Evolutionary conservation across 2,888 invertebrate genomes (phyloP), one percentile per base, ranked within the genome.

Genomic region (Polymixis flavicincta): DNA sequence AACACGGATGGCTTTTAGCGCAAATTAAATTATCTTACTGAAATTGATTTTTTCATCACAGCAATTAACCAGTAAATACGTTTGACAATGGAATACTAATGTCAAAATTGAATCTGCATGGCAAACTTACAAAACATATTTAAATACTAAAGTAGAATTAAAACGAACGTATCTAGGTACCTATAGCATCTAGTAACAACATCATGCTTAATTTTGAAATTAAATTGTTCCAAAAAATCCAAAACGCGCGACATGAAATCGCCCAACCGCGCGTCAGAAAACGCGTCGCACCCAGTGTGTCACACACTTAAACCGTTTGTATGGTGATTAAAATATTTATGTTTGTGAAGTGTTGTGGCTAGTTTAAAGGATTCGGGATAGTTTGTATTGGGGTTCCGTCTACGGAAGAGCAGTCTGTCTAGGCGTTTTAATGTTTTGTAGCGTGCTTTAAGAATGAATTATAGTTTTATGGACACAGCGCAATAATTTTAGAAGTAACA

Each of bases 251-350:
- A 59, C 14, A n/a, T 22, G 1, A 22, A 48, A 60, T 17, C 54
- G 32, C 19, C 1, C 4, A 37, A 48, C 3, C 63, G 55, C 65
- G 65, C 71, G 55, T 11, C 48, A 5, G 22, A 2, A 57, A 63
- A 2, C 74, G 67, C 67, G 13, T 59, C 28, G 1, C 17, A 0
- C 42, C 19, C 9, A 66, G 73, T 86, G 82, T 84, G 65, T 61
- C 48, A 13, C 17, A 4, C 0, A 19, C 79, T 42, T 81, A 57
- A 85, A 68, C 63, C 52, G 65, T 65, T 79, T 68, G 67, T 76
- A 63, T 77, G 52, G 72, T 87, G 83, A 85, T 86, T 87, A 85
- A 81, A 87, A 85, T 87, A 82, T 77, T 77, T 82, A 80, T 85
- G 83, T 77, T 73, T 80, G 71, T 75, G 74, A 80, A 79, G 76